Evolutionary conservation across 2,888 invertebrate species (phyloP), one percentile per base, ranked within the genome.

Genomic region (Harpalus rubripes): DNA sequence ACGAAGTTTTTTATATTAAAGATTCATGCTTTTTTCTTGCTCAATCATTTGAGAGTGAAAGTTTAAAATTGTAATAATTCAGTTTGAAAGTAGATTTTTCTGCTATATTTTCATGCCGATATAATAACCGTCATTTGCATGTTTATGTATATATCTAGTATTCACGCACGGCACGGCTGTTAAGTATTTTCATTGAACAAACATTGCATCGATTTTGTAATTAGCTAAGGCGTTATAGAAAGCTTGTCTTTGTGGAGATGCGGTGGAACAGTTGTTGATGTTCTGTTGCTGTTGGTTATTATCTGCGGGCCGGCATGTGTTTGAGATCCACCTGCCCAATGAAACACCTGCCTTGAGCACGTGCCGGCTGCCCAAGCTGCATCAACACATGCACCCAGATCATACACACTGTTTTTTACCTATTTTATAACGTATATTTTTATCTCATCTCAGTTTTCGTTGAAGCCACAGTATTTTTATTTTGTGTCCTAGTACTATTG

Each of bases 1-100:
- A 81, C 65, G 16, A 32, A 44, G 61, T 68, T 83, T 74, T 32
- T 83, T 83, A 26, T 74, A 83, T 83, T 72, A 83, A 83, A 83
- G 74, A 83, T 83, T 83, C 82, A 83, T 83, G 61, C 81, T 68
- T 68, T 68, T 81, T 81, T 72, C 81, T 83, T 83, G 76, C 61
- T 83, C 83, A 83, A 83, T 83, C 74, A 61, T 74, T 83, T 39
- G 76, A 76, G 52, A 83, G 83, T 74, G 83, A 83, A 83, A 83
- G 83, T 83, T 83, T 41, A 39, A 83, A 83, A 83, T 83, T 74
- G 83, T 83, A 83, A 83, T 83, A 83, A 83, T 83, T 83, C 76
- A 58, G 41, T 83, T 83, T 83, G 83, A 83, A 83, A 83, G 83
- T 83, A 41, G 74, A 83, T 83, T 83, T 81, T 83, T 83, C 83